Conservation (phyloP, 2,797 vertebrate genomes). For the Sciurus vulgaris region DNA sequence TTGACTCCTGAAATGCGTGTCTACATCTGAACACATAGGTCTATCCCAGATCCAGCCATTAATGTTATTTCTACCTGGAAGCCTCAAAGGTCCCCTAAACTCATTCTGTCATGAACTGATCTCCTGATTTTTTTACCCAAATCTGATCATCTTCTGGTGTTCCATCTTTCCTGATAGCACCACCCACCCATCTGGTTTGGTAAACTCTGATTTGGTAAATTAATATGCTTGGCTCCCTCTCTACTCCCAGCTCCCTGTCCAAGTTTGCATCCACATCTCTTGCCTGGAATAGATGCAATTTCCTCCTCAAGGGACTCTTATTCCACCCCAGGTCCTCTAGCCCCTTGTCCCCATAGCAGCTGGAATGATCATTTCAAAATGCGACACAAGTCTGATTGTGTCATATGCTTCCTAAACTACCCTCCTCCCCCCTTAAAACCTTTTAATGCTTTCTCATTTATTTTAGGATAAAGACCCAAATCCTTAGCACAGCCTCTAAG, state of each 20-base stretch:
- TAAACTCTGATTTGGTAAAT: slow-evolving; percentile 41
- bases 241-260: not conserved
- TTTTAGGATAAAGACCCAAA: not conserved
- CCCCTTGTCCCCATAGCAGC: not conserved
- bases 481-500: not conserved
- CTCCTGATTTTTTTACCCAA: slow-evolving; percentile 14
- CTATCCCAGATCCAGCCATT: not conserved
- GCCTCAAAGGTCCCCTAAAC: not conserved
- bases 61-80: not conserved
- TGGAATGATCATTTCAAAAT: slow-evolving; percentile 33
- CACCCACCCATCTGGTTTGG: not conserved
- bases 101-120: not conserved
- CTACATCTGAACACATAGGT: not conserved
- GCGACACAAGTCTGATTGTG: not conserved
- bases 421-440: not conserved
- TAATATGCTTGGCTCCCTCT: slow-evolving; percentile 25
- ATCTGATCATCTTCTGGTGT: slow-evolving; percentile 14
- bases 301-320: not conserved
- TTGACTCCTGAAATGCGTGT: not conserved
- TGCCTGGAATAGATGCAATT: not conserved
- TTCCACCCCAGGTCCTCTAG: not conserved
- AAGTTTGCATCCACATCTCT: not conserved
- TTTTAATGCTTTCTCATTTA: slow-evolving; percentile 36
- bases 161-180: slow-evolving; percentile 23
- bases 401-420: not conserved